These are phyloP conservation scores for Ovis canadensis DNA, from an alignment of 2,113 vertebrate species.

Conservation along the genomic window DNA sequence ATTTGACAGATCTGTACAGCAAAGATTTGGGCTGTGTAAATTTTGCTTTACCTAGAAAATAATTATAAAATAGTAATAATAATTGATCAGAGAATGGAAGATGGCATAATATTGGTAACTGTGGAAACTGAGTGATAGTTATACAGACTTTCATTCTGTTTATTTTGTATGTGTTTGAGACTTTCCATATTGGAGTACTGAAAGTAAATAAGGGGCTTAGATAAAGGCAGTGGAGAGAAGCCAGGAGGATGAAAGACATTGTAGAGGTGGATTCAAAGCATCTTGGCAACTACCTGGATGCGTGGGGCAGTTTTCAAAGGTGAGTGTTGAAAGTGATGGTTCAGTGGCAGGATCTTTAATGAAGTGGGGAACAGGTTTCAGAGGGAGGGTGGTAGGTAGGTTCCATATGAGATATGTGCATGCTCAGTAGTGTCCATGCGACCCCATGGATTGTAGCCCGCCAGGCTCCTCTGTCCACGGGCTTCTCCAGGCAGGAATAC, in stretches of 20 bases:
- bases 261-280: background rate
- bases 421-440: background rate
- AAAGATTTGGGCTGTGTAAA: background rate
- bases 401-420: background rate
- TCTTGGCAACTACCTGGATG: background rate
- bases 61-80: background rate
- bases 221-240: background rate
- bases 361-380: background rate
- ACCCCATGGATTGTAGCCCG: background rate
- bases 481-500: background rate
- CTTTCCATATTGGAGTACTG: background rate
- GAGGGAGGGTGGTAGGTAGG: background rate
- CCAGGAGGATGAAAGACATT: background rate
- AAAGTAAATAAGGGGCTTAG: background rate
- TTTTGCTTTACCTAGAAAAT: background rate
- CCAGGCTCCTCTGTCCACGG: background rate
- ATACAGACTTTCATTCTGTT: background rate
- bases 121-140: background rate
- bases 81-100: background rate
- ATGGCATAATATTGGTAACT: background rate
- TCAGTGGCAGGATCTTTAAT: background rate
- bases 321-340: background rate
- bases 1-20: background rate
- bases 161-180: background rate
- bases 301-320: background rate